Conservation (phyloP, 2,797 vertebrate species). For the Ctenopoma multispine region DNA sequence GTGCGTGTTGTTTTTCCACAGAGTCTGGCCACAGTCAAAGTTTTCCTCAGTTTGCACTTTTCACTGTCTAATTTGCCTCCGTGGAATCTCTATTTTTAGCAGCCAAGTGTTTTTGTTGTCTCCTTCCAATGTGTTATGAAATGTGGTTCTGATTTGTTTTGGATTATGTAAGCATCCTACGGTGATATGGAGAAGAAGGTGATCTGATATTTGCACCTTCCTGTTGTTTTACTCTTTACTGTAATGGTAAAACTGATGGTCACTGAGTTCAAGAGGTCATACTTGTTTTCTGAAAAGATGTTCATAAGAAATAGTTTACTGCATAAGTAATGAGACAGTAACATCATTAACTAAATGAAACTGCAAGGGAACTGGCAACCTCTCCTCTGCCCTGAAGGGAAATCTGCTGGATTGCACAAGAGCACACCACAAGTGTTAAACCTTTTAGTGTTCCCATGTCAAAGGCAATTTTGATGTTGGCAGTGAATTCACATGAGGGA, state of each 20-base stretch:
- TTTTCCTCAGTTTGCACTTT: conserved; percentile 36
- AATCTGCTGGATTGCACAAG: neutral
- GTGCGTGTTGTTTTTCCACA: conserved; percentile 17
- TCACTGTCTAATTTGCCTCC: conserved; percentile 24
- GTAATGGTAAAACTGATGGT: neutral
- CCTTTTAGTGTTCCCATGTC: neutral
- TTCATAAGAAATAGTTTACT: neutral
- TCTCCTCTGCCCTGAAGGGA: neutral
- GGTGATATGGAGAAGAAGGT: conserved; percentile 2
- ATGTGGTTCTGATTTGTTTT: conserved; percentile 25
- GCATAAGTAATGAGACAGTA: neutral
- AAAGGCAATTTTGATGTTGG: neutral
- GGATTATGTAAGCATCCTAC: conserved; percentile 16
- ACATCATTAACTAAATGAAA: neutral
- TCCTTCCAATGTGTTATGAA: conserved; percentile 21
- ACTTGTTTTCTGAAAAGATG: neutral
- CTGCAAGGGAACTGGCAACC: neutral
- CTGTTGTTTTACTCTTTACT: neutral
- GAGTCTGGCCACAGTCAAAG: neutral
- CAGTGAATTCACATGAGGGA: neutral
- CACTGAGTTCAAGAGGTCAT: conserved; percentile 14
- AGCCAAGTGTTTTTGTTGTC: conserved; percentile 8
- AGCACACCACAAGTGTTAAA: neutral
- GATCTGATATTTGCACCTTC: neutral
- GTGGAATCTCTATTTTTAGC: conserved; percentile 40